Percentiles rank a stretch among this genome's conserved stretches.
Evolutionary conservation across 2,797 vertebrate species (phyloP).

Genomic region (Saxicola maurus): DNA sequence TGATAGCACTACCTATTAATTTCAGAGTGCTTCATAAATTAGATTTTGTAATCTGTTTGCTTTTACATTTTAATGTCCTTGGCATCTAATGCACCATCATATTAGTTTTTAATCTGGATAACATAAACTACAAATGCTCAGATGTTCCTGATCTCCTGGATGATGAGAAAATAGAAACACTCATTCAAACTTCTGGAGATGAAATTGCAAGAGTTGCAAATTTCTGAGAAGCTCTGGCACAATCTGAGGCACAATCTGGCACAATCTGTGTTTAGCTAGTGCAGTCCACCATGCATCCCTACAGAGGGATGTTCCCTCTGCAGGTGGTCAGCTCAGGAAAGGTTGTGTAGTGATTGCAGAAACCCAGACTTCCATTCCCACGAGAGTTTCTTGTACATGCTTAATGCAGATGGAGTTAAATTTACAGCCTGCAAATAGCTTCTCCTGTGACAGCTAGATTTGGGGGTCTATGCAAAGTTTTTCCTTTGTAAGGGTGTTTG

Average conservation of each 20-base stretch:
- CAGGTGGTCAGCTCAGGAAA: neutral
- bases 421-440: neutral
- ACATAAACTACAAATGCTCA: neutral
- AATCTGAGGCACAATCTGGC: neutral
- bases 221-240: neutral
- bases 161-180: neutral
- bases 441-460: neutral
- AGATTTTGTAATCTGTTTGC: neutral
- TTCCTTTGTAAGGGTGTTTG: neutral
- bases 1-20: neutral
- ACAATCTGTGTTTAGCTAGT: neutral
- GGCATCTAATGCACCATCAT: neutral
- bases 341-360: neutral
- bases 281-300: neutral
- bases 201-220: neutral
- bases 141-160: neutral
- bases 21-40: neutral
- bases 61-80: neutral
- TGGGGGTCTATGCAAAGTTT: conserved; percentile 8
- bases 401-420: neutral
- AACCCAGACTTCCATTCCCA: neutral
- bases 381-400: neutral
- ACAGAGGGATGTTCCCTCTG: neutral
- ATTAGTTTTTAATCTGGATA: neutral
- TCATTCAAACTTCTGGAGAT: neutral